Evolutionary conservation across 2,888 invertebrate genomes (phyloP).

Genomic region (Yponomeuta evonymella): DNA sequence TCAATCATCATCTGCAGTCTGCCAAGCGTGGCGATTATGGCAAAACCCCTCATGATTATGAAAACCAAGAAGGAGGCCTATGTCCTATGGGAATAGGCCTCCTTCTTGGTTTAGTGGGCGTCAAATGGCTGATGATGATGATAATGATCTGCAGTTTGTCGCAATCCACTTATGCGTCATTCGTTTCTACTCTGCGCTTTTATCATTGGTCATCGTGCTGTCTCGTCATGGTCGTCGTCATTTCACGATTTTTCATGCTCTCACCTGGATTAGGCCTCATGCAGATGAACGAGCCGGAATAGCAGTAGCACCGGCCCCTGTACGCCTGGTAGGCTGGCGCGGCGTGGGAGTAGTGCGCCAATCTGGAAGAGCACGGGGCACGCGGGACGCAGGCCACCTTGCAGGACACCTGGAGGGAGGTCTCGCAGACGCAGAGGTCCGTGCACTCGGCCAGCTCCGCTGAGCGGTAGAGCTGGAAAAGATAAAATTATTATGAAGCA

Average conservation of each 20-base stretch:
- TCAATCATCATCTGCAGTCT: too few relatives aligned
- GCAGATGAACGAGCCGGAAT: conserved; percentile 93
- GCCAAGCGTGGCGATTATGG: too few relatives aligned
- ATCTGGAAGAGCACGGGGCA: conserved; percentile 90
- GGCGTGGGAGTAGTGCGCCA: conserved; percentile 93
- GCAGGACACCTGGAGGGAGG: conserved; percentile 85
- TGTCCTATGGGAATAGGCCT: too few relatives aligned
- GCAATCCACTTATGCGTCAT: too few relatives aligned
- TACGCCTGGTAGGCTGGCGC: conserved; percentile 94
- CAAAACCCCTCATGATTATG: too few relatives aligned
- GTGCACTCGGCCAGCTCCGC: conserved; percentile 91
- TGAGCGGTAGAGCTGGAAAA: conserved; percentile 84
- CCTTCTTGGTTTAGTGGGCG: too few relatives aligned
- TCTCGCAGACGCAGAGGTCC: conserved; percentile 90
- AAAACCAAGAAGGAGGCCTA: too few relatives aligned
- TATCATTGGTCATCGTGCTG: too few relatives aligned
- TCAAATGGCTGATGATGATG: too few relatives aligned
- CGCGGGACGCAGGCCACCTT: conserved; percentile 92
- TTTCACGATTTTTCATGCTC: background rate
- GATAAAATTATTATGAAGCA: conserved; percentile 15
- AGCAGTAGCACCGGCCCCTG: conserved; percentile 91
- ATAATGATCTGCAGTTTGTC: too few relatives aligned
- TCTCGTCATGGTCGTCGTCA: too few relatives aligned
- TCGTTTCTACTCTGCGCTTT: too few relatives aligned
- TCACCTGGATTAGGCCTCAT: conserved; percentile 84